A percentile compares a stretch with the other conserved stretches of the same genome.
phyloP scores from a whole-genome alignment of 2,113 vertebrate species.

The Paradoxurus hermaphroditus region DNA sequence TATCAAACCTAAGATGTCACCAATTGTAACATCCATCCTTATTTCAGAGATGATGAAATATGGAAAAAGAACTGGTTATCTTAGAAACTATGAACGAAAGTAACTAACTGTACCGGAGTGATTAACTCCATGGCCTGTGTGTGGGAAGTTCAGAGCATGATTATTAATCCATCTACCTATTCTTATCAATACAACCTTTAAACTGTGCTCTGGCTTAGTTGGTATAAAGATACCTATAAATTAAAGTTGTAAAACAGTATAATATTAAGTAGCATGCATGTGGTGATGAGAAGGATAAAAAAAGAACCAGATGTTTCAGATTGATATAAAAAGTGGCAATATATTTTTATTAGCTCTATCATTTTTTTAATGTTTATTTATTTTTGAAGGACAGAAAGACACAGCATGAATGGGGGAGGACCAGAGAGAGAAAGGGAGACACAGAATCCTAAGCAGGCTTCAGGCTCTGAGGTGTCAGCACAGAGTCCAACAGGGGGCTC shows the following conservation, averaged over 20 bases:
- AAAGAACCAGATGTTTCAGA: slow-evolving; percentile 22
- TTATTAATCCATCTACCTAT: neutral
- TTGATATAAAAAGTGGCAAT: neutral
- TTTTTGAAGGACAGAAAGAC: too few relatives aligned
- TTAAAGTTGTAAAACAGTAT: neutral
- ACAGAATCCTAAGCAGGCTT: too few relatives aligned
- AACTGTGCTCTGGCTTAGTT: neutral
- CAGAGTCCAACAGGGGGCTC: too few relatives aligned
- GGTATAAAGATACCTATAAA: neutral
- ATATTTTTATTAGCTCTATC: slow-evolving; percentile 2
- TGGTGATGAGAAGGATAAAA: neutral
- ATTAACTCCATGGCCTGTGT: neutral
- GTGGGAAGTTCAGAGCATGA: neutral
- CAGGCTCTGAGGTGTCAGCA: too few relatives aligned
- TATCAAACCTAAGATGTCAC: neutral
- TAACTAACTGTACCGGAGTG: neutral
- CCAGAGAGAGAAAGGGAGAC: too few relatives aligned
- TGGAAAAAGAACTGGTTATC: neutral
- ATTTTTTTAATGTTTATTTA: neutral
- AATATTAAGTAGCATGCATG: neutral
- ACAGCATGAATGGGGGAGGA: too few relatives aligned
- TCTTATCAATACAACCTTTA: slow-evolving; percentile 23
- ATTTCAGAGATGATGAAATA: slow-evolving; percentile 35
- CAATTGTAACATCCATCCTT: neutral
- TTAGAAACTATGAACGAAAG: neutral